phyloP scores from a whole-genome alignment of 37 sponge, comb jelly and placozoan species.

The Halisarca cf. caerulea region DNA sequence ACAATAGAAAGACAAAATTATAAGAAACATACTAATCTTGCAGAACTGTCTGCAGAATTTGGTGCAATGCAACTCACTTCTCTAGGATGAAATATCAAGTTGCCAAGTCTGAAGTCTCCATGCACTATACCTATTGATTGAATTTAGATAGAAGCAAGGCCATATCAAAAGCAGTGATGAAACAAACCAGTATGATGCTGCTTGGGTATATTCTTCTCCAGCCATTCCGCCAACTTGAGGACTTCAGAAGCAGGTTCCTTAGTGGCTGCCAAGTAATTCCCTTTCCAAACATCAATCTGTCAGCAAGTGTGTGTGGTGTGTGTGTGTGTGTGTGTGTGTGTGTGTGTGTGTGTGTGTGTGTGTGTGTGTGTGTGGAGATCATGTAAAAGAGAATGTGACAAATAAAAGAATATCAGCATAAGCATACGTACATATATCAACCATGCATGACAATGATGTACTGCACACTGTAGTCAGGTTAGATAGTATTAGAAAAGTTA shows the following conservation, averaged over 20 bases:
- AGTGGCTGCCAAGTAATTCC: constrained; percentile 35
- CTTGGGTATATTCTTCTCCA: constrained; percentile 55
- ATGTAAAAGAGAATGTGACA: no score
- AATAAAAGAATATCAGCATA: no score
- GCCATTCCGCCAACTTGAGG: constrained; percentile 56
- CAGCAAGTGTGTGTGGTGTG: constrained; percentile 21
- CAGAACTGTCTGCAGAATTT: no score
- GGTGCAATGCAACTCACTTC: constrained; percentile 61
- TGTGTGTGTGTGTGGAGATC: no score
- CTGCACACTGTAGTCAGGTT: no score
- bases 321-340: no score
- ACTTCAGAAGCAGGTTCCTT: constrained; percentile 42
- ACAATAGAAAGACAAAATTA: no score
- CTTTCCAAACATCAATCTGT: constrained; percentile 39
- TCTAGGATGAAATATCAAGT: constrained; percentile 80
- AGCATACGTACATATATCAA: no score
- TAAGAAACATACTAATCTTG: no score
- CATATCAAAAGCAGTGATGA: background rate
- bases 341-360: no score
- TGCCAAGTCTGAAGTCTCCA: constrained; percentile 80
- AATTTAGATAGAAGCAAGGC: background rate
- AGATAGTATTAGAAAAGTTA: no score
- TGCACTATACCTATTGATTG: constrained; percentile 55
- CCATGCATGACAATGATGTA: no score
- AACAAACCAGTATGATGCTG: background rate